Percentiles rank a stretch among this genome's conserved stretches.
phyloP scores from a whole-genome alignment of 2,888 invertebrate genomes.

The Stegana nigrithorax region DNA sequence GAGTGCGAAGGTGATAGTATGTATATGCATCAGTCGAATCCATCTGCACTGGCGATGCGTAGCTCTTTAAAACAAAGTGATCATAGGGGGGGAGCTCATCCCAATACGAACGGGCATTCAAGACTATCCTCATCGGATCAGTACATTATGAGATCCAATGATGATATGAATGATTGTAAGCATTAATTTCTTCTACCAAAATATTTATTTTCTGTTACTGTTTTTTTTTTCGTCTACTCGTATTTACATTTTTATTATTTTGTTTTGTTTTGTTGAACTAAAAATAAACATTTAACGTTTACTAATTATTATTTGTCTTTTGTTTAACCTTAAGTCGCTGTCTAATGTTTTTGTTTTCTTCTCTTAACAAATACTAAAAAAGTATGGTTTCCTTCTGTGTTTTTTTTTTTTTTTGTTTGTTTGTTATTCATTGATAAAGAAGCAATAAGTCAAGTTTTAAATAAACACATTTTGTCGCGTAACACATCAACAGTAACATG shows the following conservation, averaged over 20 bases:
- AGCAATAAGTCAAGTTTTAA: conserved; percentile 40
- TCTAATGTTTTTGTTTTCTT: neutral
- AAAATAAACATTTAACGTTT: conserved; percentile 9
- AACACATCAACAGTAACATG: conserved; percentile 30
- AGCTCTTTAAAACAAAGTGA: conserved; percentile 70
- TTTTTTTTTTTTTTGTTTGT: too few relatives aligned
- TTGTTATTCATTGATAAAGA: conserved; percentile 39
- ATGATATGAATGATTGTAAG: conserved; percentile 71
- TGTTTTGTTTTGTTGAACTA: conserved; percentile 27
- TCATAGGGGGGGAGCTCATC: conserved; percentile 71
- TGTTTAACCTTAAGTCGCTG: conserved; percentile 15
- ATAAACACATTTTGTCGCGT: neutral
- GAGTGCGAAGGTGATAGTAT: conserved; percentile 75
- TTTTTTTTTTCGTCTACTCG: conserved; percentile 41
- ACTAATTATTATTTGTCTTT: conserved; percentile 32
- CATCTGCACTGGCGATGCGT: conserved; percentile 70
- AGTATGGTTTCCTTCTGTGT: neutral
- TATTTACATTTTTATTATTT: conserved; percentile 28
- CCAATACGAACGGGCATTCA: conserved; percentile 70
- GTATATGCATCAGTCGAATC: conserved; percentile 70
- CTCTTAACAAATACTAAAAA: neutral
- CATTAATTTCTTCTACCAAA: conserved; percentile 54
- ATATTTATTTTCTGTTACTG: conserved; percentile 29
- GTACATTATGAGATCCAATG: conserved; percentile 70
- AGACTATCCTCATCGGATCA: conserved; percentile 71